phyloP scores from a whole-genome alignment of 2,888 invertebrate genomes.

The Cecidostiba fungosa region DNA sequence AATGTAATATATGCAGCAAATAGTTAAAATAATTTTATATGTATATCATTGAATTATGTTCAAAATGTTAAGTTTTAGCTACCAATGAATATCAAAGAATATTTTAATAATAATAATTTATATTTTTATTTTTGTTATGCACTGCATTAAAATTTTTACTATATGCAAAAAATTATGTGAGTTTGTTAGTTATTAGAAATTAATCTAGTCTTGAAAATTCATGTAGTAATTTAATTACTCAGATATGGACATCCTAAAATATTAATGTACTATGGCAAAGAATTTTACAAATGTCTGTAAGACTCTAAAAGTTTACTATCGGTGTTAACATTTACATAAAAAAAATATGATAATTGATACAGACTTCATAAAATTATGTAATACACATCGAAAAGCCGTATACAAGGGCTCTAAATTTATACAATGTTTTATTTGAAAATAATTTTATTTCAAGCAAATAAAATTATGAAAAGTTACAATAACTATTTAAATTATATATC shows the following conservation, averaged over 20 bases:
- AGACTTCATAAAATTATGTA: background rate
- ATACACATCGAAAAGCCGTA: background rate
- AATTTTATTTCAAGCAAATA: background rate
- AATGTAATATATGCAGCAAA: background rate
- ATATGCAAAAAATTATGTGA: background rate
- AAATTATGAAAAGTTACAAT: background rate
- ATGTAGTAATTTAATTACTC: background rate
- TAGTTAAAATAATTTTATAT: background rate
- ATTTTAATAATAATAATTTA: too few species aligned
- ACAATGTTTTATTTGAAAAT: background rate
- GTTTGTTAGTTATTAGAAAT: constrained; percentile 1
- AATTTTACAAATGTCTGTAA: background rate
- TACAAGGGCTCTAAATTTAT: background rate
- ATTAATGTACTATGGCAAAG: background rate
- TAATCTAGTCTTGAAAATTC: background rate
- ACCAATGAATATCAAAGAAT: background rate
- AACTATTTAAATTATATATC: background rate
- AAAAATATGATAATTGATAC: background rate
- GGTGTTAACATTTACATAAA: background rate
- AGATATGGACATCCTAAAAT: background rate
- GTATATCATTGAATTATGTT: background rate
- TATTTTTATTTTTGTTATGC: background rate
- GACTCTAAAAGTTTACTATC: background rate
- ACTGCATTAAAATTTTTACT: background rate
- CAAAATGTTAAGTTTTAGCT: background rate